Evolutionary conservation across 1,140 invertebrate species (phyloP).

Genomic region (Drosophila repleta): DNA sequence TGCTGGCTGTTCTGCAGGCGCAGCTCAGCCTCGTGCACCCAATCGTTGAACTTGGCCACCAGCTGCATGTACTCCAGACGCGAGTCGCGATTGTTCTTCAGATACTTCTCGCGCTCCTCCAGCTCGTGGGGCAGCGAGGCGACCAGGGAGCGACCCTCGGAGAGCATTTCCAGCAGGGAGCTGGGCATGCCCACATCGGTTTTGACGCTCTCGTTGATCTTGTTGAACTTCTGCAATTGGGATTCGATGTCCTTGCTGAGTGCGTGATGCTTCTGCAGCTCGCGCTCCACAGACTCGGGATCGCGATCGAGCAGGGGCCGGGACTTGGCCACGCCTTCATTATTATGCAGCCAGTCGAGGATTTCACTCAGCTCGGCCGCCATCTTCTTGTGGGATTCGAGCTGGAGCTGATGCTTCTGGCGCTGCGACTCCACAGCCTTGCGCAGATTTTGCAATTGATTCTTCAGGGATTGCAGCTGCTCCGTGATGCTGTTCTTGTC

Average conservation of each 20-base stretch:
- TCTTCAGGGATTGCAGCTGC: conserved; percentile 93
- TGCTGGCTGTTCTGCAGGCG: conserved; percentile 91
- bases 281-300: conserved; percentile 91
- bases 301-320: conserved; percentile 92
- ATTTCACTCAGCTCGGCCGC: conserved; percentile 91
- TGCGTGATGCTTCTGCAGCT: conserved; percentile 91
- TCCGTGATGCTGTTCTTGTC: conserved; percentile 95
- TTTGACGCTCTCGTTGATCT: conserved; percentile 87
- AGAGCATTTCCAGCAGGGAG: conserved; percentile 91
- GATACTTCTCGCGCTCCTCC: conserved; percentile 90
- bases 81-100: conserved; percentile 91
- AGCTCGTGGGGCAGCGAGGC: conserved; percentile 91
- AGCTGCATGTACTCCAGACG: conserved; percentile 89
- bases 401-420: conserved; percentile 93
- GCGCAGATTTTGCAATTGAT: conserved; percentile 91
- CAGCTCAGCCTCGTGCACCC: conserved; percentile 93
- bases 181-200: conserved; percentile 91
- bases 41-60: conserved; percentile 91
- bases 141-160: conserved; percentile 91
- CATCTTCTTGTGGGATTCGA: conserved; percentile 93
- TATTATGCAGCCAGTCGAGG: conserved; percentile 92
- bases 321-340: conserved; percentile 92
- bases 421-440: conserved; percentile 93
- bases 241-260: conserved; percentile 89
- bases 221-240: conserved; percentile 88